Percentiles rank a stretch among this genome's conserved stretches.
These are phyloP conservation scores for Pygocentrus nattereri DNA, from an alignment of 2,797 vertebrate genomes.

Conservation along the genomic window DNA sequence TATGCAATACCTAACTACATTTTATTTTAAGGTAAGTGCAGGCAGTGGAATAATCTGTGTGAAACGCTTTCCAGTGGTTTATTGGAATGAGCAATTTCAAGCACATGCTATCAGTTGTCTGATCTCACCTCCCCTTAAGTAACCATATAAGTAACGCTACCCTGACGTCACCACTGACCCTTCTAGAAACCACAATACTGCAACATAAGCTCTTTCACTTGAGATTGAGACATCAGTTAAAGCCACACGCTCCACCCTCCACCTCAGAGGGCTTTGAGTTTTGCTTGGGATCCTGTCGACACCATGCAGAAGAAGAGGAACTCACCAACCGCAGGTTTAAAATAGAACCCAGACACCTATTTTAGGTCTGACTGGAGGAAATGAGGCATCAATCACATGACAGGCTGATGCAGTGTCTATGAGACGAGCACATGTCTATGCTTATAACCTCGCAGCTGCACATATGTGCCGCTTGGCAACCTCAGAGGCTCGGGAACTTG, in stretches of 20 bases:
- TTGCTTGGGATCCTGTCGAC: constrained; percentile 58
- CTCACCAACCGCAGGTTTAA: constrained; percentile 60
- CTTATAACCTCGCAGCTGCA: neutral
- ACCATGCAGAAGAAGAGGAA: constrained; percentile 64
- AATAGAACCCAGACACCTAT: constrained; percentile 69
- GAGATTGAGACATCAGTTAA: constrained; percentile 31
- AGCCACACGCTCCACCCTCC: constrained; percentile 37
- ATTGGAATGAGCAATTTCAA: neutral
- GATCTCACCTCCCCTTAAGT: too few relatives aligned
- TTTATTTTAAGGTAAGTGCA: too few relatives aligned
- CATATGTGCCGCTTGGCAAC: neutral
- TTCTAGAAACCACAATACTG: constrained; percentile 29
- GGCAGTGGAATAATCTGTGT: too few relatives aligned
- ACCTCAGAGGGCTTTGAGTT: constrained; percentile 32
- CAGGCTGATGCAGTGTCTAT: constrained; percentile 46
- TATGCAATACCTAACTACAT: too few relatives aligned
- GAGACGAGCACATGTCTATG: constrained; percentile 58
- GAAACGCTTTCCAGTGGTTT: neutral
- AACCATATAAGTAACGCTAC: neutral
- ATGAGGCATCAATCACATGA: constrained; percentile 62
- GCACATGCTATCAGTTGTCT: too few relatives aligned
- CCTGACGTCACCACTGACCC: constrained; percentile 28
- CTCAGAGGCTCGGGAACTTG: neutral
- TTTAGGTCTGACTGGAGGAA: constrained; percentile 65
- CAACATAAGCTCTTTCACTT: constrained; percentile 19